Evolutionary conservation across 30 jellyfish, hydroid and myxozoan genomes (phyloP).

Genomic region (Aurelia sp.): DNA sequence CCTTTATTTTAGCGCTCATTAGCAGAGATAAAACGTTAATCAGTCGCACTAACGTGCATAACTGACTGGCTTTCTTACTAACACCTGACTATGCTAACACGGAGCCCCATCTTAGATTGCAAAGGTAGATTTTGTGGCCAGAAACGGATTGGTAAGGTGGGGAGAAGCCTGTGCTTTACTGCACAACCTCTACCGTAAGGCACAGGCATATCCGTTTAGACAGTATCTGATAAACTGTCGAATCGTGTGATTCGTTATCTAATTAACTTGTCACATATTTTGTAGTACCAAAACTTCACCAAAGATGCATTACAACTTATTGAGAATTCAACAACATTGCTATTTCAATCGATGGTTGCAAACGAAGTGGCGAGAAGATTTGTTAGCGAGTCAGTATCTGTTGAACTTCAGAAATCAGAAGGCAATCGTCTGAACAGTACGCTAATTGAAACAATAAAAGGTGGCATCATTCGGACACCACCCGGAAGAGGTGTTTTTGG

Average conservation of each 20-base stretch:
- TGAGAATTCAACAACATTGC: slow-evolving; percentile 14
- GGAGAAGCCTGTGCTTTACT: too few relatives aligned
- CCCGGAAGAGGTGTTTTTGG: slow-evolving; percentile 28
- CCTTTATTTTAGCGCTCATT: too few relatives aligned
- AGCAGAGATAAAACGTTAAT: too few relatives aligned
- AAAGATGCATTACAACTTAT: slow-evolving; percentile 9
- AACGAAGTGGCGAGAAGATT: slow-evolving; percentile 40
- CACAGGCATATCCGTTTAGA: too few relatives aligned
- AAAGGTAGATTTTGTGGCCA: too few relatives aligned
- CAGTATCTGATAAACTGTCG: too few relatives aligned
- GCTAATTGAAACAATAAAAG: slow-evolving; percentile 20
- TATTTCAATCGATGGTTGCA: slow-evolving; percentile 31
- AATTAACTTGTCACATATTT: neutral
- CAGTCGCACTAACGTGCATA: too few relatives aligned
- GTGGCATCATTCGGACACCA: slow-evolving; percentile 37
- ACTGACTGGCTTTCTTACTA: too few relatives aligned
- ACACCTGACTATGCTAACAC: too few relatives aligned
- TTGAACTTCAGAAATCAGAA: slow-evolving; percentile 38
- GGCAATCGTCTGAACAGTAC: slow-evolving; percentile 6
- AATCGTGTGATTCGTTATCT: neutral
- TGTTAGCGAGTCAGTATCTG: slow-evolving; percentile 24
- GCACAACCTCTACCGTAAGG: too few relatives aligned
- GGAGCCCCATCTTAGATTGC: too few relatives aligned
- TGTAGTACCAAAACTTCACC: slow-evolving; percentile 20
- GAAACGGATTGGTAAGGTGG: too few relatives aligned